Evolutionary conservation across 2,797 vertebrate genomes (phyloP).

Genomic region (Peromyscus nudipes): DNA sequence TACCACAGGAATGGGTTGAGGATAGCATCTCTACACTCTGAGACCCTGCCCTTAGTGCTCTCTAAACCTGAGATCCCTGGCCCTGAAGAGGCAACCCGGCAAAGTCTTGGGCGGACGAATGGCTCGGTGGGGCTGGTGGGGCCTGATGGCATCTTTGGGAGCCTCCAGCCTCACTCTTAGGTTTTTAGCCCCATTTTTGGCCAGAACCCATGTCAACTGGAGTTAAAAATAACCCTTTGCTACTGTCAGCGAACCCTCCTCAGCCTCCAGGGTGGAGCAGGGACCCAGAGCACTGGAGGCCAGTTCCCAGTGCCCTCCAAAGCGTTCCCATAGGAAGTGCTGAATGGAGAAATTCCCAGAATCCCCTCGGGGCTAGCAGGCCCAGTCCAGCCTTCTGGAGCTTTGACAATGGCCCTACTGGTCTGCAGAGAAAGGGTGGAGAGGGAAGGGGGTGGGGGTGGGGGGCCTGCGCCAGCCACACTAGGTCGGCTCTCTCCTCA

Average conservation of each 20-base stretch:
- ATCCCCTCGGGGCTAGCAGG: constrained; percentile 83
- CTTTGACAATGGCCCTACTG: constrained; percentile 83
- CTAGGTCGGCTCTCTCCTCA: neutral
- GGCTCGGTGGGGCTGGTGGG: neutral
- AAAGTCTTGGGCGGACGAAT: neutral
- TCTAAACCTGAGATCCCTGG: neutral
- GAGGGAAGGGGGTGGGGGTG: constrained; percentile 71
- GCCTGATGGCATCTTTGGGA: constrained; percentile 38
- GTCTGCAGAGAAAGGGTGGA: constrained; percentile 76
- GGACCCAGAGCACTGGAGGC: constrained; percentile 80
- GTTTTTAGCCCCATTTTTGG: constrained; percentile 74
- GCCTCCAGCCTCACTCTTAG: neutral
- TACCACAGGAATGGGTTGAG: fast-evolving
- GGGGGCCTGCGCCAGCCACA: neutral
- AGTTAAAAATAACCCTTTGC: constrained; percentile 81
- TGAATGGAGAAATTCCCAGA: constrained; percentile 89
- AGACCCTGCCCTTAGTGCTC: neutral
- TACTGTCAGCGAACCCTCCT: constrained; percentile 79
- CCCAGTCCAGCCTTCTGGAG: constrained; percentile 84
- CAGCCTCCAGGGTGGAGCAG: constrained; percentile 81
- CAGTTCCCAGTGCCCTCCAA: constrained; percentile 82
- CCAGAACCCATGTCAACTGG: constrained; percentile 72
- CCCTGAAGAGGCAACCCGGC: neutral
- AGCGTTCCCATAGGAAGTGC: constrained; percentile 90
- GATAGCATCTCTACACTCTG: neutral